A percentile compares a stretch with the other conserved stretches of the same genome.
Evolutionary conservation across 2,888 invertebrate species (phyloP).

Genomic region (Cephus runcator): DNA sequence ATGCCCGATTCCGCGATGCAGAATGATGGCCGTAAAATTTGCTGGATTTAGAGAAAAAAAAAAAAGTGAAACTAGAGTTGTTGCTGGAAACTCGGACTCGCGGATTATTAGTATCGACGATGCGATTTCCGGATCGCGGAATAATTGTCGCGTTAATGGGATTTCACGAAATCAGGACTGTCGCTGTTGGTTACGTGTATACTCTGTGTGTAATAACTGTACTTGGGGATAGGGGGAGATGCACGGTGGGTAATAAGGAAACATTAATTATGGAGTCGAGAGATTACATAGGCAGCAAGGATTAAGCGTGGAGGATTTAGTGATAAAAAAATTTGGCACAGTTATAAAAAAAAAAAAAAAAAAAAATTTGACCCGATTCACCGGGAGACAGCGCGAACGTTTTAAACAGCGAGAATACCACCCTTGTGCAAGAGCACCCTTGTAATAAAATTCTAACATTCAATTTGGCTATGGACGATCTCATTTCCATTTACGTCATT

Average conservation of each 20-base stretch:
- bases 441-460: conserved; percentile 27
- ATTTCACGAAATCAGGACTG: too few relatives aligned
- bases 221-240: too few relatives aligned
- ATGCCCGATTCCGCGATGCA: too few relatives aligned
- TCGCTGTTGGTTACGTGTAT: too few relatives aligned
- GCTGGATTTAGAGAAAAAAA: too few relatives aligned
- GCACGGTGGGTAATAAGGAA: conserved; percentile 11
- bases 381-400: not conserved
- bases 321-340: conserved; percentile 6
- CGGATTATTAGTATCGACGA: too few relatives aligned
- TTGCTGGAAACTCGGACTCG: too few relatives aligned
- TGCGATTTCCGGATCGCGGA: too few relatives aligned
- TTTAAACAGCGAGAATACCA: not conserved
- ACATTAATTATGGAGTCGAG: conserved; percentile 11
- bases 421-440: not conserved
- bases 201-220: too few relatives aligned
- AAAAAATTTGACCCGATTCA: conserved; percentile 10
- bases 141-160: too few relatives aligned
- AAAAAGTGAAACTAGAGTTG: too few relatives aligned
- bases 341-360: conserved; percentile 6
- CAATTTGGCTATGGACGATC: conserved; percentile 31
- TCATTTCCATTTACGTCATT: conserved; percentile 29
- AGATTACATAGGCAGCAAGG: not conserved
- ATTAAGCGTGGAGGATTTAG: not conserved
- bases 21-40: too few relatives aligned